These are phyloP conservation scores for Hippolais icterina DNA, from an alignment of 2,113 vertebrate genomes.

Conservation along the genomic window DNA sequence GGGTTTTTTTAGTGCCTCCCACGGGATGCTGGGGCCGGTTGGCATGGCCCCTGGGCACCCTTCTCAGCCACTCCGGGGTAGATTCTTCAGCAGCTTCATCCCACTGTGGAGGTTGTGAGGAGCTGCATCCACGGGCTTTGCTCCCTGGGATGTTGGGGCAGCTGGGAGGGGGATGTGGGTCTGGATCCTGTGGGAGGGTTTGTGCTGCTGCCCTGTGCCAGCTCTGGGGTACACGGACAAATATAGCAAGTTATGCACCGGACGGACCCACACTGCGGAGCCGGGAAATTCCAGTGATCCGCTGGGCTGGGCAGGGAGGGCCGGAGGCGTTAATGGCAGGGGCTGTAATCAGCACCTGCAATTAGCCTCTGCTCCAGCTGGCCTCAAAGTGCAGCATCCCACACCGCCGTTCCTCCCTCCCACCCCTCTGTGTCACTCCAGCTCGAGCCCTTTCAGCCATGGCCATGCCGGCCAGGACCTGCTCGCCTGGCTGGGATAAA, in stretches of 20 bases:
- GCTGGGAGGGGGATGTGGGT: rapidly evolving
- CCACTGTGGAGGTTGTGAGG: rapidly evolving
- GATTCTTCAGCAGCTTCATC: neutral
- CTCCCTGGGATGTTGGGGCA: rapidly evolving
- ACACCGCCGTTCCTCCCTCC: neutral
- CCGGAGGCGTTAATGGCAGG: neutral
- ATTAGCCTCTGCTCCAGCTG: slow-evolving; percentile 27
- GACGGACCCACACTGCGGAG: neutral
- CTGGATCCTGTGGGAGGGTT: neutral
- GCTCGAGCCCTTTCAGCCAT: neutral
- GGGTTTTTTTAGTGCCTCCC: neutral
- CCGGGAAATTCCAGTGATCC: neutral
- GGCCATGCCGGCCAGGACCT: neutral
- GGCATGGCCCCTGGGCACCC: rapidly evolving
- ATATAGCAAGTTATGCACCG: slow-evolving; percentile 8
- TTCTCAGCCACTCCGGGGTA: rapidly evolving
- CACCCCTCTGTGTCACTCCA: neutral
- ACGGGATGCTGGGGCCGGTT: neutral
- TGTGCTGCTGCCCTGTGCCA: neutral
- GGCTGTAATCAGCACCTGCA: slow-evolving; percentile 39
- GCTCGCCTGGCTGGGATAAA: neutral
- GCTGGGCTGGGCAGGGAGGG: neutral
- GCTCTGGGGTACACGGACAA: neutral
- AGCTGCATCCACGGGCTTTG: neutral
- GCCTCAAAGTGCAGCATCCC: neutral